Conservation (phyloP, 2,797 vertebrate species). For the Mormyrops attenuatus region DNA sequence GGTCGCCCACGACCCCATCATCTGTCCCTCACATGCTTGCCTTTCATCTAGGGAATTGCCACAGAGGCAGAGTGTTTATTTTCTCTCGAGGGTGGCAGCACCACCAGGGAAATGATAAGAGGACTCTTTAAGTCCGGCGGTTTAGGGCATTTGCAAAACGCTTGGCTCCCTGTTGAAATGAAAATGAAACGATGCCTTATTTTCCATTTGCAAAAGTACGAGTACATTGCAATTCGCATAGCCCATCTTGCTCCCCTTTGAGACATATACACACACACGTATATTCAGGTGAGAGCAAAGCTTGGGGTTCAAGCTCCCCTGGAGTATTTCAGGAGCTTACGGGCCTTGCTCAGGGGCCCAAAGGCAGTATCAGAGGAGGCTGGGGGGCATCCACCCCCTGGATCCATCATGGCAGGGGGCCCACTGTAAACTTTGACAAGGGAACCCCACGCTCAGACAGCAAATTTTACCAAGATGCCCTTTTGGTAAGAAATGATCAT, state of each 20-base stretch:
- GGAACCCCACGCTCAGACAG: neutral
- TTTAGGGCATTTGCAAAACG: constrained; percentile 22
- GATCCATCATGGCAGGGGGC: neutral
- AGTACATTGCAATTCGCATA: neutral
- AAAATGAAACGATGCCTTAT: neutral
- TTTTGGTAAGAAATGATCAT: neutral
- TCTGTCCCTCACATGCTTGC: constrained; percentile 11
- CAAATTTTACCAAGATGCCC: neutral
- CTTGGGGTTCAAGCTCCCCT: neutral
- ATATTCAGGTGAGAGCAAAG: neutral
- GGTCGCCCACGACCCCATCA: constrained; percentile 15
- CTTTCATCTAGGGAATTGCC: constrained; percentile 33
- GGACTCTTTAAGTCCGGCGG: constrained; percentile 29
- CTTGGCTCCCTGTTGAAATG: constrained; percentile 3
- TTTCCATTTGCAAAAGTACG: neutral
- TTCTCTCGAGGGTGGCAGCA: constrained; percentile 33
- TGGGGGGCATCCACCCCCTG: neutral
- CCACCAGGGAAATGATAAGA: constrained; percentile 38
- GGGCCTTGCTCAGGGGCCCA: neutral
- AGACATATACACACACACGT: neutral
- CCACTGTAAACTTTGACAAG: neutral
- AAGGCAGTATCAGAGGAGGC: neutral
- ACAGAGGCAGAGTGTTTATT: constrained; percentile 39
- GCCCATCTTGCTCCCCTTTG: neutral
- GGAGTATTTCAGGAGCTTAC: neutral